Conservation (phyloP, 2,888 invertebrate genomes). For the Matsumyia berberina region DNA sequence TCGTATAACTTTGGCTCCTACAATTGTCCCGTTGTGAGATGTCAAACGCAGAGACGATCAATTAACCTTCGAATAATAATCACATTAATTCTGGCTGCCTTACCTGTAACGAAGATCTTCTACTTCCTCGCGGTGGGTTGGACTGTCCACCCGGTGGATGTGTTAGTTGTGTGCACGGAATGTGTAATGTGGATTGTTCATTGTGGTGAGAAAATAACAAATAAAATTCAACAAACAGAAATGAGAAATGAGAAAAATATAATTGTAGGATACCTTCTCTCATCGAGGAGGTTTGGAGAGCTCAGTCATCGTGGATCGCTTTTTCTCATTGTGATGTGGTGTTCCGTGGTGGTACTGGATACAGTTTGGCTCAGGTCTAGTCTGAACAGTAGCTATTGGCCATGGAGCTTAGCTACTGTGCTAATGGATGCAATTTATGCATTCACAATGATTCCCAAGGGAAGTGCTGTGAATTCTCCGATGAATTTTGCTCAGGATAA, state of each 20-base stretch:
- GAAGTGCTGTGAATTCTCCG: conserved; percentile 82
- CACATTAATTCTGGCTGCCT: conserved; percentile 87
- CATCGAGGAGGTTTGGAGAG: conserved; percentile 87
- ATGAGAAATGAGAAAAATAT: not conserved
- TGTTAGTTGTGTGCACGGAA: conserved; percentile 89
- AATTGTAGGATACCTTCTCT: conserved; percentile 85
- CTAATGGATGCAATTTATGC: conserved; percentile 89
- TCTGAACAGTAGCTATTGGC: conserved; percentile 85
- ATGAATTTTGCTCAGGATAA: conserved; percentile 70
- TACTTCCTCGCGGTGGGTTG: conserved; percentile 86
- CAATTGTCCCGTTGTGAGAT: conserved; percentile 87
- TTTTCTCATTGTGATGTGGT: conserved; percentile 88
- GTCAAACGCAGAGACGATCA: conserved; percentile 87
- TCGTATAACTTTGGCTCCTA: conserved; percentile 92
- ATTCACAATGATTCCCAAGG: conserved; percentile 88
- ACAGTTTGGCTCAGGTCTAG: conserved; percentile 89
- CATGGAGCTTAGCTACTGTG: conserved; percentile 87
- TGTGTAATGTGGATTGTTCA: conserved; percentile 93
- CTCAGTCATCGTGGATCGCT: conserved; percentile 91
- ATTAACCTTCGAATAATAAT: conserved; percentile 88
- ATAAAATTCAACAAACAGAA: not conserved
- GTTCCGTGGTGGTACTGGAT: conserved; percentile 88
- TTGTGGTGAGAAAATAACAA: conserved; percentile 86
- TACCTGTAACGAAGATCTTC: conserved; percentile 89
- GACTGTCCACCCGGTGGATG: conserved; percentile 88